Conservation (phyloP, 2,888 invertebrate species). For the Apomyelois bistriatella region DNA sequence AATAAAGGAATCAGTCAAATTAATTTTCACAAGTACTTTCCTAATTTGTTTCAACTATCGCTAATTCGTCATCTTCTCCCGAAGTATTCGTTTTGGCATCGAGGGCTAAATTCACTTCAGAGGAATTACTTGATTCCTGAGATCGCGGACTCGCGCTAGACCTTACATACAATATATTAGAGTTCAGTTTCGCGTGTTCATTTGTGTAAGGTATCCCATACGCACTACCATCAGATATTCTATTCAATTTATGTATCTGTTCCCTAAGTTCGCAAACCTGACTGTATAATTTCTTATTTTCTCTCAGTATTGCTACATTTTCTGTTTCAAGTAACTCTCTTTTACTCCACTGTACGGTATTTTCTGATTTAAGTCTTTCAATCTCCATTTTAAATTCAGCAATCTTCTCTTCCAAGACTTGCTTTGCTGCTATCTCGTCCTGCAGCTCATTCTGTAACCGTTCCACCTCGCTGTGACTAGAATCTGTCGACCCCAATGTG, state of each 20-base stretch:
- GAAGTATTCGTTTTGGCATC: conserved; percentile 68
- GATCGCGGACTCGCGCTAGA: conserved; percentile 66
- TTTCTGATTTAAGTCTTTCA: conserved; percentile 93
- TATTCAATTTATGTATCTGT: conserved; percentile 69
- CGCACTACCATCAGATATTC: conserved; percentile 66
- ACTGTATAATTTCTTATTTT: conserved; percentile 89
- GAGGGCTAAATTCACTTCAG: conserved; percentile 60
- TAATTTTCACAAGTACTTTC: too few species aligned
- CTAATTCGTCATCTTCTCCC: conserved; percentile 69
- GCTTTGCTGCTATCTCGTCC: conserved; percentile 70
- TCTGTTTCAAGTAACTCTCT: conserved; percentile 94
- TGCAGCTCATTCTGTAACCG: conserved; percentile 68
- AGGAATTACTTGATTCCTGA: conserved; percentile 68
- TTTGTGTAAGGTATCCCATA: conserved; percentile 39
- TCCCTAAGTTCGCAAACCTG: conserved; percentile 71
- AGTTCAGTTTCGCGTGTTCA: conserved; percentile 49
- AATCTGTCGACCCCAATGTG: conserved; percentile 68
- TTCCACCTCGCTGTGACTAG: conserved; percentile 71
- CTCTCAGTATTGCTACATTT: conserved; percentile 91
- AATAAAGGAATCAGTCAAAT: too few species aligned
- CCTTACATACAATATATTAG: conserved; percentile 62
- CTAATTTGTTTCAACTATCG: conserved; percentile 60
- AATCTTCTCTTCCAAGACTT: conserved; percentile 67
- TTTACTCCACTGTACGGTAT: conserved; percentile 96
- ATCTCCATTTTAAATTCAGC: conserved; percentile 81